Base-by-base conservation (phyloP, 2,888 invertebrate genomes). In the Drosophila monieri region DNA sequence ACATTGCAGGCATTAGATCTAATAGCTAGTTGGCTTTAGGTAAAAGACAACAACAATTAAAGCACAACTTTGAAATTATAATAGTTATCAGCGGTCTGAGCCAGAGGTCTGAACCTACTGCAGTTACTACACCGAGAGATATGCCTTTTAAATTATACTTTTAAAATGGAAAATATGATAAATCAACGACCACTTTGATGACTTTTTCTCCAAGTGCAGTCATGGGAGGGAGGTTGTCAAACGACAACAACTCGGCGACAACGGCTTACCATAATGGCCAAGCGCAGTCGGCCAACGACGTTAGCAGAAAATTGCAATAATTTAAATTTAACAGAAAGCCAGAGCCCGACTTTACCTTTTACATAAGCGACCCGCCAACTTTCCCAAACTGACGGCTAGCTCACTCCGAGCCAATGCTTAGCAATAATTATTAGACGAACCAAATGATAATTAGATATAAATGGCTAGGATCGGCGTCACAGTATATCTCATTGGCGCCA, bases 301-400 rank as follows among this genome's bases (percentile, higher is more conserved):
- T 37, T 41, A 27, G 27, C 39, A 49, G 69, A 46, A 67, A 81
- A 85, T 85, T 81, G 76, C 85, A 71, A 74, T 83, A 73, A 81
- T 85, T 79, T 79, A 55, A 74, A 79, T 79, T 76, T 69, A 76
- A 66, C 74, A 67, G 52, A 76, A 74, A 78, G 60, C 46, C 51
- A 62, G 60, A 46, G 23, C 57, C 41, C 52, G 68, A 14, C 48
- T 47, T 66, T 51, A 27, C 39, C 39, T 61, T 68, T 76, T 83
- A 74, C 75, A 69, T 79, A 83, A 84, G 52, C 32, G 43, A 62
- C 55, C 51, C 51, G 60, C 61, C 61, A 68, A 83, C 77, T 85
- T 74, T 79, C 73, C 62, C 78, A 68, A 55, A 64, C 15, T 12
- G 37, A 46, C 48, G 70, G 15, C 27, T 14, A 25, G 27, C 46